Evolutionary conservation across 2,888 invertebrate species (phyloP).

Genomic region (Limnephilus rhombicus): DNA sequence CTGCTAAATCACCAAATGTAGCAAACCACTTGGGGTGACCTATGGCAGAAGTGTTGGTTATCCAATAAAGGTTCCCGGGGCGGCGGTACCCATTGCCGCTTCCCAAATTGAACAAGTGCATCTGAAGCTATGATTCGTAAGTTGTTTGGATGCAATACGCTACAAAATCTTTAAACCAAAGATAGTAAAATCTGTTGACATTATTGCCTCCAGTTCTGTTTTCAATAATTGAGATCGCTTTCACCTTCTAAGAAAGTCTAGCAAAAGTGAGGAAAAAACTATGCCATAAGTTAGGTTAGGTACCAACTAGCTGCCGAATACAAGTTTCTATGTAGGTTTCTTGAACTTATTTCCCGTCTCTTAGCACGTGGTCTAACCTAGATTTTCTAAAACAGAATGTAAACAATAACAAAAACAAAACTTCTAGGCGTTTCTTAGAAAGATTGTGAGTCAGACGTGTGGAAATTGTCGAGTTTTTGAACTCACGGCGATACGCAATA

Average conservation of each 20-base stretch:
- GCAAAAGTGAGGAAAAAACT: not conserved
- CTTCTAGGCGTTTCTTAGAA: not conserved
- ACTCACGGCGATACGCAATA: not conserved
- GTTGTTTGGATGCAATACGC: too few relatives aligned
- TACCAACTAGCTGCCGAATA: not conserved
- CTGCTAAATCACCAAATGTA: too few relatives aligned
- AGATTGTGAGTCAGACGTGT: not conserved
- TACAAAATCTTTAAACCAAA: too few relatives aligned
- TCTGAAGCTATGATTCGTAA: too few relatives aligned
- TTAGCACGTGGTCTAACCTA: not conserved
- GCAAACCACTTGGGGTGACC: too few relatives aligned
- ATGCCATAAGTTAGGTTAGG: not conserved
- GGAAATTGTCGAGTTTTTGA: not conserved
- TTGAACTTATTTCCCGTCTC: not conserved
- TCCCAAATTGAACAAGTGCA: too few relatives aligned
- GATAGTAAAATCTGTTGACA: too few relatives aligned
- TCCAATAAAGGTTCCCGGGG: too few relatives aligned
- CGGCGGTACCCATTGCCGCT: too few relatives aligned
- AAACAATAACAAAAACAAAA: not conserved
- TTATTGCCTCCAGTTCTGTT: not conserved
- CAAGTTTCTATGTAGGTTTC: not conserved
- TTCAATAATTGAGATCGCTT: not conserved
- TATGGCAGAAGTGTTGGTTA: too few relatives aligned
- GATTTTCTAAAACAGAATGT: not conserved
- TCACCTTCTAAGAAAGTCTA: not conserved